These are phyloP conservation scores for Plestiodon gilberti DNA, from an alignment of 2,113 vertebrate genomes.

Conservation along the genomic window DNA sequence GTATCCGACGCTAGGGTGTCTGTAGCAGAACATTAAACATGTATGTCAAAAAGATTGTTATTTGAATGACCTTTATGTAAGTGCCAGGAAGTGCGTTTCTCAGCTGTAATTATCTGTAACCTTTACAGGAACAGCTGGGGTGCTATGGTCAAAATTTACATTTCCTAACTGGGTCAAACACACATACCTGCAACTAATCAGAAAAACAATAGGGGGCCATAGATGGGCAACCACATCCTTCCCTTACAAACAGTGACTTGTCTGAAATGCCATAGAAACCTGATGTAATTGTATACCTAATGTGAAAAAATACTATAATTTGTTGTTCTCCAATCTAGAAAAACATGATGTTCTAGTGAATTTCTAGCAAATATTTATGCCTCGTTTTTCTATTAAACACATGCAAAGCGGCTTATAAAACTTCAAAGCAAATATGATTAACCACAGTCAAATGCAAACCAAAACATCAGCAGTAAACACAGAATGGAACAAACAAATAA, in stretches of 20 bases:
- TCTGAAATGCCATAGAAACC: not conserved
- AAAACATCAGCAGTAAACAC: no score
- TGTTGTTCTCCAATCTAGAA: not conserved
- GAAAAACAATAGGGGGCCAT: not conserved
- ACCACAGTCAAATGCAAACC: no score
- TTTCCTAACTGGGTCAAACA: not conserved
- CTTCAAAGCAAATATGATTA: no score
- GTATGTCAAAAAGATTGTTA: slow-evolving; percentile 18
- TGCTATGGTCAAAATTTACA: not conserved
- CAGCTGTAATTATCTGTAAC: not conserved
- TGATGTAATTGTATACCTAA: not conserved
- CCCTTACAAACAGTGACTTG: not conserved
- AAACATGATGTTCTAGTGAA: not conserved
- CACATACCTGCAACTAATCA: not conserved
- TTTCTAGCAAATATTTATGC: not conserved
- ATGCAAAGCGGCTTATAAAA: no score
- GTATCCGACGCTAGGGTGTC: no score
- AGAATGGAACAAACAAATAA: no score
- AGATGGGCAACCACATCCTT: not conserved
- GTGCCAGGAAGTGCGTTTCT: slow-evolving; percentile 5
- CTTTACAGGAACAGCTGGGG: slow-evolving; percentile 13
- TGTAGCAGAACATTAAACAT: slow-evolving; percentile 17
- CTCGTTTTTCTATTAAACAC: no score
- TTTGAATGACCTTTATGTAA: not conserved
- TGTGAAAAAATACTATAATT: no score